Conservation (phyloP, 2,888 invertebrate genomes). For the Selenia dentaria region DNA sequence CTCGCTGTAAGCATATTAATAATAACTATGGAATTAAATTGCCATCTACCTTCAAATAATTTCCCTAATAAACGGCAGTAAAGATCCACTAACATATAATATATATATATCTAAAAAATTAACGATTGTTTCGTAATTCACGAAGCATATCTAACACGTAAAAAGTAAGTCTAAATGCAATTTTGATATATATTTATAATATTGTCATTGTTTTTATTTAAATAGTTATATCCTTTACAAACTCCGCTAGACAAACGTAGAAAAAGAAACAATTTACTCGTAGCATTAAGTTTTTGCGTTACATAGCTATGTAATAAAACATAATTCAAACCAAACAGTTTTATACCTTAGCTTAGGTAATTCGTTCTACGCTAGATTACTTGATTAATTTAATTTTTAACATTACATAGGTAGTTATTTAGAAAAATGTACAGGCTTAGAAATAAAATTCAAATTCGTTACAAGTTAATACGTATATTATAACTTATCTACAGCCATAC, state of each 20-base stretch:
- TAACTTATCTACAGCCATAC: conserved; percentile 40
- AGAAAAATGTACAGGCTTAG: conserved; percentile 56
- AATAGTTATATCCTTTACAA: conserved; percentile 76
- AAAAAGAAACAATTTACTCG: conserved; percentile 62
- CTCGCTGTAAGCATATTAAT: conserved; percentile 38
- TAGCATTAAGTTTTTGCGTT: conserved; percentile 44
- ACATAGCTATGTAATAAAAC: conserved; percentile 39
- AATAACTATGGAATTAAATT: conserved; percentile 38
- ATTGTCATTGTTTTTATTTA: conserved; percentile 81
- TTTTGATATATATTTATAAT: conserved; percentile 78
- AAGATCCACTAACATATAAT: conserved; percentile 46
- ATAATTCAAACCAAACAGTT: conserved; percentile 36
- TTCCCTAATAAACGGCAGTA: conserved; percentile 52
- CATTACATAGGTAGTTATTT: conserved; percentile 44
- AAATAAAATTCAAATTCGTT: conserved; percentile 61
- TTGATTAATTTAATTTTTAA: conserved; percentile 31
- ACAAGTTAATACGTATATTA: conserved; percentile 45
- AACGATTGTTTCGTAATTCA: conserved; percentile 59
- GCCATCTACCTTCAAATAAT: conserved; percentile 15
- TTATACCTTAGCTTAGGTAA: conserved; percentile 46
- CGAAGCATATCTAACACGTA: conserved; percentile 73
- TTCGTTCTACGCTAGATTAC: conserved; percentile 46
- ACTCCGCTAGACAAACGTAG: conserved; percentile 64
- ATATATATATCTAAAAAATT: conserved; percentile 54
- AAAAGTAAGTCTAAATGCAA: conserved; percentile 73